Conservation (phyloP, 2,888 invertebrate genomes). For the Pyralis farinalis region DNA sequence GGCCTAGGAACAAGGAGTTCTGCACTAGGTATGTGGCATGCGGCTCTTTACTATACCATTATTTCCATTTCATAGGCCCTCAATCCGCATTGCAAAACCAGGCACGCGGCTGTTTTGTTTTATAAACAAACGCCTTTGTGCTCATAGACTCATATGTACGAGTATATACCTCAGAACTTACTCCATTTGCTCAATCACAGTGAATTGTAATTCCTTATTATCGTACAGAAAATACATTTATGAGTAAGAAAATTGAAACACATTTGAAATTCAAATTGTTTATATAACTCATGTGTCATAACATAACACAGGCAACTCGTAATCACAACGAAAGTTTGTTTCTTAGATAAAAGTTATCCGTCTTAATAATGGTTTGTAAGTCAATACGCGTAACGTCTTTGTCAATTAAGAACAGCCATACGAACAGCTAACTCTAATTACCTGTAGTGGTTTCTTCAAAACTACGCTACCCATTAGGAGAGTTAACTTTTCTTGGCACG, state of each 20-base stretch:
- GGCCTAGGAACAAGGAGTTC: slow-evolving; percentile 6
- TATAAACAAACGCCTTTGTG: slow-evolving; percentile 73
- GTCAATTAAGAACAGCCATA: slow-evolving; percentile 58
- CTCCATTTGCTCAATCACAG: slow-evolving; percentile 41
- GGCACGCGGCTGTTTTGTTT: slow-evolving; percentile 59
- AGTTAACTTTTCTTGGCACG: slow-evolving; percentile 42
- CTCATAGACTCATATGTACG: slow-evolving; percentile 31
- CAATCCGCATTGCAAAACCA: slow-evolving; percentile 47
- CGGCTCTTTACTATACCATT: slow-evolving; percentile 46
- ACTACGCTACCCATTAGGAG: slow-evolving; percentile 65
- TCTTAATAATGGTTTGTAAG: slow-evolving; percentile 22
- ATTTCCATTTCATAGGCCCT: slow-evolving; percentile 56
- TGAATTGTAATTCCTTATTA: slow-evolving; percentile 36
- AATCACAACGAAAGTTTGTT: slow-evolving; percentile 11
- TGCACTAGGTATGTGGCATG: slow-evolving; percentile 21
- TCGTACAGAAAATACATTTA: slow-evolving; percentile 26
- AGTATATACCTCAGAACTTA: slow-evolving; percentile 44
- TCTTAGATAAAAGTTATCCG: slow-evolving; percentile 10
- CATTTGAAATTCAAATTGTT: slow-evolving; percentile 33
- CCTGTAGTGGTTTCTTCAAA: slow-evolving; percentile 62
- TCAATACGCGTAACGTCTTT: slow-evolving; percentile 43
- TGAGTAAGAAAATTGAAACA: slow-evolving; percentile 26
- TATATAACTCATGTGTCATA: slow-evolving; percentile 13
- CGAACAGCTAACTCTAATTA: slow-evolving; percentile 63
- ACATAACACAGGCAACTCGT: slow-evolving; percentile 2